Base-by-base conservation (phyloP, 2,113 vertebrate genomes). In the Castor canadensis region DNA sequence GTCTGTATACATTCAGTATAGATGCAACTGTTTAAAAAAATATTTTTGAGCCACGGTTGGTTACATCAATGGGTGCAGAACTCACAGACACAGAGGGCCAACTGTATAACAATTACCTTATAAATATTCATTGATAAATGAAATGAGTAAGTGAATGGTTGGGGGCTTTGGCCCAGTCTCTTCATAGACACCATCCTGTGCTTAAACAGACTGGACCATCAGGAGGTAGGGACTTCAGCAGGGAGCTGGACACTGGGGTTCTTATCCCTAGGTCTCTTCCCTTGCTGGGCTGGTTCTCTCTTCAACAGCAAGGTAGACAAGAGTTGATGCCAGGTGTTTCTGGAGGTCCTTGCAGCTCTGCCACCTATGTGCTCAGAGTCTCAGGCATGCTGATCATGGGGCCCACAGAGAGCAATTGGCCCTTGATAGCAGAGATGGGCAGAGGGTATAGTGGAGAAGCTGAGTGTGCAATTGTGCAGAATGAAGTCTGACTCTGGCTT, bases 371-470 rank as follows among this genome's bases (percentile, higher is more conserved):
- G 40, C 58, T 19, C 64, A 38, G 56, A 32, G 43, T 22, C 30
- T 52, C 15, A 0, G 22, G 43, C 32, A 15, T 82, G 67, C 54
- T 1, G 1, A 6, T 9, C 2, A 0, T 9, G 32, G 58, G 15
- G 7, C 62, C 64, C 13, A 22, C 2, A 7, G 52, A n/a, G 35
- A 1, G 4, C 9, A 9, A 11, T n/a, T 71, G 84, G 62, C 16
- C 35, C 15, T 71, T 62, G 60, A 22, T 89, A 91, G 82, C 30
- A 30, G n/a, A 56, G 60, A 76, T n/a, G 62, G 24, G 32, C 8
- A 30, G 45, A n/a, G 47, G 76, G n/a, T 32, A 15, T 47, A 66
- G 43, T n/a, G 49, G 58, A n/a, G 60, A 58, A 49, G 76, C 49
- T 72, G 67, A 52, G 5, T 15, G 38, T 49, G 45, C n/a, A 24